phyloP scores from a whole-genome alignment of 2,113 vertebrate genomes.

The Picathartes gymnocephalus region DNA sequence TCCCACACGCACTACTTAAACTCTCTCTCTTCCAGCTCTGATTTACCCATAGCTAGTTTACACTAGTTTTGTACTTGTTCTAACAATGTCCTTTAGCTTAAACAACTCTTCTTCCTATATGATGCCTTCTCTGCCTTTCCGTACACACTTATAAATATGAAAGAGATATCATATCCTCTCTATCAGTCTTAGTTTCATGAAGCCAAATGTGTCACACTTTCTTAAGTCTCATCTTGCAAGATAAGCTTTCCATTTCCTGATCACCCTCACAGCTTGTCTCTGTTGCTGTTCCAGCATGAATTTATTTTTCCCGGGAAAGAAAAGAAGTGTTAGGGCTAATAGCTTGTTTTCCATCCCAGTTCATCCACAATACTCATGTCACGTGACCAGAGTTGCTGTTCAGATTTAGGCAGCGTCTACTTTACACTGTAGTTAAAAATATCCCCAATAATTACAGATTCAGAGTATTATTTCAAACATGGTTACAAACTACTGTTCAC shows the following conservation, averaged over 20 bases:
- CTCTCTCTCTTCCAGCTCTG: not conserved
- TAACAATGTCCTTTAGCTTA: not conserved
- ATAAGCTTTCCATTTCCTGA: slow-evolving; percentile 27
- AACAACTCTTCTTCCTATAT: not conserved
- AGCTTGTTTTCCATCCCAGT: not conserved
- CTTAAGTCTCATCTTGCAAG: not conserved
- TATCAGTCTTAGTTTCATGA: slow-evolving; percentile 1
- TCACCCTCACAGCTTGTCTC: not conserved
- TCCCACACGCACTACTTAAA: not conserved
- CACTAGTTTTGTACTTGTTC: not conserved
- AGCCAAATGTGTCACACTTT: not conserved
- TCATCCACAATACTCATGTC: not conserved
- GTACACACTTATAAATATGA: not conserved
- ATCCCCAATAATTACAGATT: accelerated
- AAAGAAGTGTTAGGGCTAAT: not conserved
- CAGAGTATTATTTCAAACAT: not conserved
- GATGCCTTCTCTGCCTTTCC: not conserved
- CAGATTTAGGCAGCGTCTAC: not conserved
- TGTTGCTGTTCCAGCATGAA: not conserved
- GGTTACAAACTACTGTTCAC: not conserved
- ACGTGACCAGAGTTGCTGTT: not conserved
- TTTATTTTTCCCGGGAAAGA: not conserved
- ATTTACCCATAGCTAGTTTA: not conserved
- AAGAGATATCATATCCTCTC: not conserved
- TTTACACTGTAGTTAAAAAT: not conserved